Percentiles rank a stretch among this genome's conserved stretches.
Evolutionary conservation across 1,140 invertebrate genomes (phyloP).

Genomic region (Habropoda laboriosa): DNA sequence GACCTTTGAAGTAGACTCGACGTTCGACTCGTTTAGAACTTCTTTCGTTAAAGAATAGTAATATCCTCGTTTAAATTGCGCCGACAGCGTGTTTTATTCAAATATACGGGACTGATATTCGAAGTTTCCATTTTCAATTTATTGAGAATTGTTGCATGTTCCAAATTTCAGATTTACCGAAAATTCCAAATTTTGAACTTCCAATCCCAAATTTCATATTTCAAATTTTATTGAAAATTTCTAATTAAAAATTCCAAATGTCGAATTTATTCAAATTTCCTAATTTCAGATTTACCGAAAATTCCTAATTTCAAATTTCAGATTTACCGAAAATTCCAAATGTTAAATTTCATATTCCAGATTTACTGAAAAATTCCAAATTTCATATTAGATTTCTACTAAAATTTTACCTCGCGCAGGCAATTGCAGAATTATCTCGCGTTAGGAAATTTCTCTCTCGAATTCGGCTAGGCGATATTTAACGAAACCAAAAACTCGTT

Average conservation of each 20-base stretch:
- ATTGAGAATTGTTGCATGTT: neutral
- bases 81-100: neutral
- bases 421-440: no score
- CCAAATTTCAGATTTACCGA: no score
- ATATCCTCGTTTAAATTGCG: neutral
- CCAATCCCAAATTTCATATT: neutral
- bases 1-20: constrained; percentile 12
- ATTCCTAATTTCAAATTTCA: neutral
- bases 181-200: neutral
- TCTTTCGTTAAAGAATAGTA: constrained; percentile 19
- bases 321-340: neutral
- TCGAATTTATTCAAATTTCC: no score
- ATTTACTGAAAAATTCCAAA: neutral
- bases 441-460: no score
- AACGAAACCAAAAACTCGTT: no score
- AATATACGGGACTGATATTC: neutral
- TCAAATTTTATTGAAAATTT: no score
- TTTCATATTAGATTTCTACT: neutral
- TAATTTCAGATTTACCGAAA: no score
- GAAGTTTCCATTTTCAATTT: no score
- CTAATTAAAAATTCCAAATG: no score
- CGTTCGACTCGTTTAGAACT: constrained; percentile 11
- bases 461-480: no score
- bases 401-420: no score
- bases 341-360: no score